Evolutionary conservation across 1,140 invertebrate species (phyloP).

Genomic region (Trichonephila inaurata): DNA sequence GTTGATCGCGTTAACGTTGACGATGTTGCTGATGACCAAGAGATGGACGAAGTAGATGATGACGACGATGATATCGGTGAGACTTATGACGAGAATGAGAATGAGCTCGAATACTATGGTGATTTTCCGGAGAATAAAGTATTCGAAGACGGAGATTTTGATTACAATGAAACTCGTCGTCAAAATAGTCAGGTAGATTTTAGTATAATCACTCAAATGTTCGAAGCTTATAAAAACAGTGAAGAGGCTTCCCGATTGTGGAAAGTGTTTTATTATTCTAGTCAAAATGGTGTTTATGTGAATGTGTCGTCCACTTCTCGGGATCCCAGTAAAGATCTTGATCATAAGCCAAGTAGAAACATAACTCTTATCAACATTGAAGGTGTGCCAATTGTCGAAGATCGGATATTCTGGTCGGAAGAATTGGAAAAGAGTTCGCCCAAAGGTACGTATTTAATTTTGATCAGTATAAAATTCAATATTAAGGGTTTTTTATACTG

Average conservation of each 20-base stretch:
- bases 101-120: conserved; percentile 29
- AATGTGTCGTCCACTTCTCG: not conserved
- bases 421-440: conserved; percentile 72
- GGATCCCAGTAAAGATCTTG: not conserved
- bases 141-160: conserved; percentile 69
- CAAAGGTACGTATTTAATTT: conserved; percentile 38
- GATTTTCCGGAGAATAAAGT: conserved; percentile 43
- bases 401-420: conserved; percentile 77
- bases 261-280: conserved; percentile 49
- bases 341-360: not conserved
- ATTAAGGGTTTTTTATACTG: too few relatives aligned
- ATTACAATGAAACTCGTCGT: conserved; percentile 54
- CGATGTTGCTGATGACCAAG: not conserved
- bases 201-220: not conserved
- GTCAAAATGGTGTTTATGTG: conserved; percentile 11
- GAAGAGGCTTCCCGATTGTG: not conserved
- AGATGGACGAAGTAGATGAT: not conserved
- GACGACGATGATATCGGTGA: not conserved
- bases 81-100: conserved; percentile 40
- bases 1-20: not conserved
- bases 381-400: conserved; percentile 76
- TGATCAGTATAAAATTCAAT: not conserved
- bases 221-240: conserved; percentile 2
- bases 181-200: not conserved
- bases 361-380: conserved; percentile 58